Conservation (phyloP, 2,888 invertebrate genomes). For the Crematogaster levior region DNA sequence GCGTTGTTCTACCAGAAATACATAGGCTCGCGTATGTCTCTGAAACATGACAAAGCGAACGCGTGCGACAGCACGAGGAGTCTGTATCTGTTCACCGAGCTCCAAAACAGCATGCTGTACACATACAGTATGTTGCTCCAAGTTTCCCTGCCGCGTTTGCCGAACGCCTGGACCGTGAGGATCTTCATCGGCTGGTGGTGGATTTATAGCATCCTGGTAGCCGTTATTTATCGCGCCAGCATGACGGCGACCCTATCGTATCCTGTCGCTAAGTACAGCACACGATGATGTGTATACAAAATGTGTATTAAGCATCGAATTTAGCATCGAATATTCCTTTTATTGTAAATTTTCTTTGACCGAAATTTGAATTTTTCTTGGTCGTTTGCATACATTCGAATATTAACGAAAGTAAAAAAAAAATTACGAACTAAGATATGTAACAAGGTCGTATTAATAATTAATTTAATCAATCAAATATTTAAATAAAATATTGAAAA, state of each 20-base stretch:
- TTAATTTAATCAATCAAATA: not conserved
- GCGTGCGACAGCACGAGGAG: slow-evolving; percentile 84
- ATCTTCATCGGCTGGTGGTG: slow-evolving; percentile 95
- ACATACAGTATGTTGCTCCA: slow-evolving; percentile 94
- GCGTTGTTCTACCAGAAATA: slow-evolving; percentile 64
- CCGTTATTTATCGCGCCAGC: slow-evolving; percentile 93
- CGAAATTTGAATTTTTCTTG: not conserved
- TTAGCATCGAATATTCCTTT: too few species aligned
- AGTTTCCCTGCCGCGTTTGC: slow-evolving; percentile 92
- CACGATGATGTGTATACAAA: not conserved
- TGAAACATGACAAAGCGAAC: slow-evolving; percentile 30
- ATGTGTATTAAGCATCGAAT: not conserved
- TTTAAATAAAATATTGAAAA: not conserved
- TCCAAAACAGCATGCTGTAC: slow-evolving; percentile 91
- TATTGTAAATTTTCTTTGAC: too few species aligned
- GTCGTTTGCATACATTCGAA: not conserved
- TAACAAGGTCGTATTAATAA: not conserved
- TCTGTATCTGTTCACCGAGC: slow-evolving; percentile 90
- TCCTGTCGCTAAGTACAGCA: slow-evolving; percentile 89
- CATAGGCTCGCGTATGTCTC: slow-evolving; percentile 51
- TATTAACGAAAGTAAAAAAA: not conserved
- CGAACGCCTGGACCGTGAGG: slow-evolving; percentile 92
- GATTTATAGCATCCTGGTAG: slow-evolving; percentile 93
- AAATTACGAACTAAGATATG: not conserved
- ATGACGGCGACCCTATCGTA: slow-evolving; percentile 94